Base-by-base conservation (phyloP, 2,113 vertebrate genomes). In the Pan paniscus region DNA sequence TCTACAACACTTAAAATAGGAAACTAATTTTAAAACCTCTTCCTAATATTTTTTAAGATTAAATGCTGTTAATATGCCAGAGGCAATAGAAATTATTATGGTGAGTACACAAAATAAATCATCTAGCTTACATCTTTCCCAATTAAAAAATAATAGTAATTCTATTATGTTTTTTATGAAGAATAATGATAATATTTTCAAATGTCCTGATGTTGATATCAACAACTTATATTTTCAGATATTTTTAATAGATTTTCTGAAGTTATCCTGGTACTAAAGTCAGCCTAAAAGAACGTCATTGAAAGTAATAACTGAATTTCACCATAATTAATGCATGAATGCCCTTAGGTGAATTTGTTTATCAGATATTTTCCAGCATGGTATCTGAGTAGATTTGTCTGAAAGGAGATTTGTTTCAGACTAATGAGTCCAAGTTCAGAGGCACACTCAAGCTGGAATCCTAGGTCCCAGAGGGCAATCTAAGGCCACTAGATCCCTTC, bases 61-160 rank as follows among this genome's bases (percentile, higher is more conserved):
- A 92, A 96, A 92, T 87, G 70, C 25, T 92, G 2, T 78, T 43
- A 93, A 59, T 75, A 11, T 32, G 8, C 55, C 38, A 88, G 23
- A 67, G 13, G 32, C 40, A 94, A 90, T 64, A 79, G 22, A 64
- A 86, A 81, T 80, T 76, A 79, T 40, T 73, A 27, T 22, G n/a
- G 14, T 11, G 87, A 83, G 48, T 46, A 50, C 0, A 72, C 16
- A 94, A 94, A 80, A 87, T 57, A 89, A 76, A 95, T 93, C 43
- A 92, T 76, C 89, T 81, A 84, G 18, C 38, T 35, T 59, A 46
- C 17, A 43, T 90, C 17, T 81, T 38, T 78, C 27, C 6, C 35
- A 80, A 67, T 81, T 95, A 64, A 92, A 92, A 61, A 50, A n/a
- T 67, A 80, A 84, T 86, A 17, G 70, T 70, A 88, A 93, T 94